A percentile compares a stretch with the other conserved stretches of the same genome.
Conservation (phyloP, 2,113 vertebrate genomes). For the Datnioides undecimradiatus region DNA sequence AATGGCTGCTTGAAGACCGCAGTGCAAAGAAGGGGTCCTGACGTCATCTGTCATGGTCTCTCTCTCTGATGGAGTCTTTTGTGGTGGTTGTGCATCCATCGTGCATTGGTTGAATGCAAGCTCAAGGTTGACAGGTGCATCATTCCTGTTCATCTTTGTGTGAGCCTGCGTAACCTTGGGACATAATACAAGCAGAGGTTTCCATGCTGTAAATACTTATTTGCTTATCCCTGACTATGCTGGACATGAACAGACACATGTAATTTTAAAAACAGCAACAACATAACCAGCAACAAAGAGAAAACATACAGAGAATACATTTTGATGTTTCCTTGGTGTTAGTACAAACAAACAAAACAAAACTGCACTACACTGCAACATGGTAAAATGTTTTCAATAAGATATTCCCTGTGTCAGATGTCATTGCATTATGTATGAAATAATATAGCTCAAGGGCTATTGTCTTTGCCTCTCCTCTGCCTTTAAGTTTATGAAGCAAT, state of each 20-base stretch:
- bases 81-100: slow-evolving; percentile 7
- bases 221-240: slow-evolving; percentile 63
- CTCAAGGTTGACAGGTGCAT: slow-evolving; percentile 66
- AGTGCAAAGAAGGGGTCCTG: slow-evolving; percentile 33
- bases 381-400: too few relatives aligned
- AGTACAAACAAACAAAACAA: too few relatives aligned
- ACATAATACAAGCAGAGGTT: slow-evolving; percentile 68
- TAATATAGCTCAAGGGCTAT: background rate
- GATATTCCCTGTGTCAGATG: slow-evolving; percentile 13
- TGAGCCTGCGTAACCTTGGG: slow-evolving; percentile 72
- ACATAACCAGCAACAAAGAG: slow-evolving; percentile 49
- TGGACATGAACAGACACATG: slow-evolving; percentile 57
- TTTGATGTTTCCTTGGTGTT: too few relatives aligned
- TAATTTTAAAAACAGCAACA: slow-evolving; percentile 68
- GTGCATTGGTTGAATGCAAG: slow-evolving; percentile 27
- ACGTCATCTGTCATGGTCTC: slow-evolving; percentile 29
- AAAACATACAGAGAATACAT: background rate
- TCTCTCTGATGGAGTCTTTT: slow-evolving; percentile 37
- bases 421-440: background rate
- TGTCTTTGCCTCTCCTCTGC: background rate
- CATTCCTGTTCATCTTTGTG: slow-evolving; percentile 68
- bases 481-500: background rate
- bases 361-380: too few relatives aligned
- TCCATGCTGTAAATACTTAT: slow-evolving; percentile 74
- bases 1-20: slow-evolving; percentile 27